Evolutionary conservation across 2,888 invertebrate species (phyloP).

Genomic region (Lumbricus terrestris): DNA sequence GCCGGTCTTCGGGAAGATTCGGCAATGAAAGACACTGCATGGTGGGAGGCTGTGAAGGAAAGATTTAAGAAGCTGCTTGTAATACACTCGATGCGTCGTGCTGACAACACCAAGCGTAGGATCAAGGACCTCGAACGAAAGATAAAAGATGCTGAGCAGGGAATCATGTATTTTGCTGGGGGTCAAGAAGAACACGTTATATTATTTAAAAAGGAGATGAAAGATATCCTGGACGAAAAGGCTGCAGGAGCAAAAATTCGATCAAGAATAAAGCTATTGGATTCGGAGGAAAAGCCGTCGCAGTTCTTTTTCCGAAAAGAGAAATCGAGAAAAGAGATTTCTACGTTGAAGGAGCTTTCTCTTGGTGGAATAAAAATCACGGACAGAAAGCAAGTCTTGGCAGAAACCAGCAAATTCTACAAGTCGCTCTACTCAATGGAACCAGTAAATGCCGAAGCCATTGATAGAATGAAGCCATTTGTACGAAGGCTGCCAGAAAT

Average conservation of each 20-base stretch:
- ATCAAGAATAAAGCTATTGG: background rate
- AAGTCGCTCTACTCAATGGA: background rate
- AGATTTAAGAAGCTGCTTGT: background rate
- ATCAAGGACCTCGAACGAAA: background rate
- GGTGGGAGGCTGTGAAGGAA: background rate
- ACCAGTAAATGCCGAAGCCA: background rate
- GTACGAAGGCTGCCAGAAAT: background rate
- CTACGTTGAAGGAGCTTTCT: background rate
- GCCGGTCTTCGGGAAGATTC: background rate
- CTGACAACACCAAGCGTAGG: background rate
- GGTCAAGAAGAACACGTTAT: background rate
- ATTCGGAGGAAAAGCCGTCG: background rate
- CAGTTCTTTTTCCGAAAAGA: background rate
- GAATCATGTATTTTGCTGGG: background rate
- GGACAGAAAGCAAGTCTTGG: background rate
- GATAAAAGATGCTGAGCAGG: background rate
- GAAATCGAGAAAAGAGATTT: background rate
- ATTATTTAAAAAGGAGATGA: background rate
- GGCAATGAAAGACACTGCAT: background rate
- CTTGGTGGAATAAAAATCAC: background rate
- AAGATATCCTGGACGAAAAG: background rate
- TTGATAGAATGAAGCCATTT: background rate
- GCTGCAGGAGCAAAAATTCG: background rate
- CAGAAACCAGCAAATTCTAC: background rate
- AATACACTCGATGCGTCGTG: background rate